phyloP scores from a whole-genome alignment of 2,113 vertebrate genomes.

The Elephantulus edwardii region DNA sequence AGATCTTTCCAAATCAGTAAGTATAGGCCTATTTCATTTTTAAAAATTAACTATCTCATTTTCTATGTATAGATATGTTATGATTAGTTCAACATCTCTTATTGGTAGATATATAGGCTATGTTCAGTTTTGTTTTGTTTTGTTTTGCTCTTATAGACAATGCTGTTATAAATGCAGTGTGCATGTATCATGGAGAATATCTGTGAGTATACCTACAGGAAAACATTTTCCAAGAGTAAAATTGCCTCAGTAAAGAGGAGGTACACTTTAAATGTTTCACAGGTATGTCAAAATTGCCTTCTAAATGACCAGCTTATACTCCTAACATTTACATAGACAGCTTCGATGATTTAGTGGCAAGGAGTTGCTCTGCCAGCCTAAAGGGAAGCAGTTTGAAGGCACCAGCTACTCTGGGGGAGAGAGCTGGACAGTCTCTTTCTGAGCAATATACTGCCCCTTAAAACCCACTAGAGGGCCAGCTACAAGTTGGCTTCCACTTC shows the following conservation, averaged over 20 bases:
- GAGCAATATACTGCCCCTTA: no score
- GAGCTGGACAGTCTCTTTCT: no score
- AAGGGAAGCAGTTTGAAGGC: no score
- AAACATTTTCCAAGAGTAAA: not conserved
- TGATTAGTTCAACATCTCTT: not conserved
- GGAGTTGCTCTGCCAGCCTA: no score
- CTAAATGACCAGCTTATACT: not conserved
- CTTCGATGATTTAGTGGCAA: no score
- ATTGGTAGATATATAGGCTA: not conserved
- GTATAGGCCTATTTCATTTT: not conserved
- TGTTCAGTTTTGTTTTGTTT: not conserved
- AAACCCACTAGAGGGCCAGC: no score
- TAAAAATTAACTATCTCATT: not conserved
- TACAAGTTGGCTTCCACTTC: no score
- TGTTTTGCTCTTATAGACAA: not conserved
- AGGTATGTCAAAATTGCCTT: not conserved
- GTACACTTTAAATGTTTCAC: slow-evolving; percentile 30
- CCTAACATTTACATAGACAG: not conserved
- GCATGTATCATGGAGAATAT: not conserved
- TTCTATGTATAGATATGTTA: not conserved
- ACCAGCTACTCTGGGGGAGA: no score
- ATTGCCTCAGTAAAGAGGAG: not conserved
- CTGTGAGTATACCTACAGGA: not conserved
- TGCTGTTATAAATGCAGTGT: not conserved
- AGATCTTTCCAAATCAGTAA: not conserved